Conservation (phyloP, 2,888 invertebrate species). For the Andricus quercusramuli region DNA sequence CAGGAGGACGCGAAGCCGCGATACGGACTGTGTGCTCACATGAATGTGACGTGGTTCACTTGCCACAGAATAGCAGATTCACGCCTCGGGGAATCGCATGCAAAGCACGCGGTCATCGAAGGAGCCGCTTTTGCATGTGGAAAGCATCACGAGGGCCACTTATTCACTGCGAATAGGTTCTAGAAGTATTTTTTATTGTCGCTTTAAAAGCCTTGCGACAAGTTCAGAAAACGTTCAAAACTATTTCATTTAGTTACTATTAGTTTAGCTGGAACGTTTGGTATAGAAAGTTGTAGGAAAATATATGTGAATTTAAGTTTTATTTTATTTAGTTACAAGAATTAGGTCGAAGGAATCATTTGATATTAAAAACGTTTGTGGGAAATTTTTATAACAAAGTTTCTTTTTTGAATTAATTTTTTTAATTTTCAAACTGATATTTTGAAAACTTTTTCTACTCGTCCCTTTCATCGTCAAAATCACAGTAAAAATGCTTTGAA, state of each 20-base stretch:
- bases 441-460: no score
- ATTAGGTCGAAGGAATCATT: no score
- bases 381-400: no score
- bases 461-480: no score
- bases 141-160: background rate
- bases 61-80: slow-evolving; percentile 44
- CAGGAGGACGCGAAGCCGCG: slow-evolving; percentile 27
- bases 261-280: no score
- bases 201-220: background rate
- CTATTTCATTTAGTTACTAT: background rate
- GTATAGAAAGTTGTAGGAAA: no score
- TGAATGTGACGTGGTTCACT: slow-evolving; percentile 25
- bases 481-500: no score
- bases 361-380: no score
- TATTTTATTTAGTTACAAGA: no score
- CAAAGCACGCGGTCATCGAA: slow-evolving; percentile 41
- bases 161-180: slow-evolving; percentile 15
- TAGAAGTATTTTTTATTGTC: background rate
- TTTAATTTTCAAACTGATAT: no score
- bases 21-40: slow-evolving; percentile 20
- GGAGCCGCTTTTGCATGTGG: slow-evolving; percentile 1
- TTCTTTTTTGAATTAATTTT: no score
- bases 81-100: slow-evolving; percentile 44
- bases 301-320: no score
- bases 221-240: background rate